Evolutionary conservation across 2,113 vertebrate species (phyloP), one percentile per base, ranked within the genome.

Genomic region (Mystacornis crossleyi): DNA sequence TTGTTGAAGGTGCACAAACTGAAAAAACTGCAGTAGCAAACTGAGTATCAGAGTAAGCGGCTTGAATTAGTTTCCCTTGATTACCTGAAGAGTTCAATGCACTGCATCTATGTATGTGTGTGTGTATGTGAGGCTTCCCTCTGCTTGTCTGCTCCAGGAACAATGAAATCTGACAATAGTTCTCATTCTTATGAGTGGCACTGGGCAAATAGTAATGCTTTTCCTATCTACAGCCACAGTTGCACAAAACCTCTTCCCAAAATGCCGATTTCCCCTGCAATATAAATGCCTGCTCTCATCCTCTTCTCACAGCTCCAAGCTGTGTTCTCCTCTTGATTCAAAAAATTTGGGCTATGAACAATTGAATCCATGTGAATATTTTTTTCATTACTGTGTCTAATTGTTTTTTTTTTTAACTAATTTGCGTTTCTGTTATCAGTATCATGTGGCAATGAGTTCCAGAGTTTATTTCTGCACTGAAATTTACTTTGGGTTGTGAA

Each of bases 1-100:
- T 66, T 87, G n/a, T n/a, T 0, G 0, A 67, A 81, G 53, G 33
- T 34, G 33, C 15, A 48, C 0, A 0, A 75, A 85, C 23, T 20
- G 48, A 81, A 95, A 81, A 54, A 6, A 34, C 10, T 31, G 43
- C 48, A 57, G 65, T 31, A 54, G 18, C 29, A 67, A 85, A 64
- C 29, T 10, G 66, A 72, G 33, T 81, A 83, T 66, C 38, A 16
- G 33, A 67, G 13, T 13, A 19, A 83, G 29, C 0, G 0, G 11
- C 51, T 55, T 88, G 36, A 65, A 66, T 90, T 48, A 8, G 54
- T 74, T 92, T 75, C 50, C 19, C 36, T 48, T 65, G 20, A 77
- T 69, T 67, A 64, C 58, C 66, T 50, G 54, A 67, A 36, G 21
- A 81, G 24, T 43, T 58, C 66, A 42, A 81, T 20, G 23, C 24